Conservation (phyloP, 2,888 invertebrate genomes). For the Habrosyne pyritoides region DNA sequence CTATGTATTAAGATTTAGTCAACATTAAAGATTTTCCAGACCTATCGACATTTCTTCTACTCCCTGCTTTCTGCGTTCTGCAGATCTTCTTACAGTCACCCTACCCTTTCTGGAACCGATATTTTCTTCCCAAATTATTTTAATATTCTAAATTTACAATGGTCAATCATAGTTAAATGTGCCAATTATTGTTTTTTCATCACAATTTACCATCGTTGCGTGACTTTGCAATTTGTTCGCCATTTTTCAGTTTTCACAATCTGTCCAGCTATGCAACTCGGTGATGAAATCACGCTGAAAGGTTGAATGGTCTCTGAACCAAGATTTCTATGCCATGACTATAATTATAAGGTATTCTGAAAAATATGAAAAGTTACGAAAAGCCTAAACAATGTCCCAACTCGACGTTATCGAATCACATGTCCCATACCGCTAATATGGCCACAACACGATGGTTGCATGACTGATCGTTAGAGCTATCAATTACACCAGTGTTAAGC, state of each 20-base stretch:
- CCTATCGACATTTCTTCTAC: no score
- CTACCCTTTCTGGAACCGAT: no score
- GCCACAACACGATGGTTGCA: conserved; percentile 13
- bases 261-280: background rate
- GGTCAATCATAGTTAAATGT: no score
- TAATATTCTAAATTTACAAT: no score
- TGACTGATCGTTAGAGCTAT: conserved; percentile 36
- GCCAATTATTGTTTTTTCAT: background rate
- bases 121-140: background rate
- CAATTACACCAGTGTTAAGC: conserved; percentile 58
- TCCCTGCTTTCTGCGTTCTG: no score
- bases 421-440: background rate
- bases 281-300: background rate
- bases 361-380: background rate
- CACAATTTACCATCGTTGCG: background rate
- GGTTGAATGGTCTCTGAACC: background rate
- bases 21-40: no score
- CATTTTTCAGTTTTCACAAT: background rate
- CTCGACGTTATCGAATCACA: background rate
- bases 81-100: no score
- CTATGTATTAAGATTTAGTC: no score
- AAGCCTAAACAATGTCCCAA: background rate
- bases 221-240: background rate
- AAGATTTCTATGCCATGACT: background rate
- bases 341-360: background rate